Percentiles rank a stretch among this genome's conserved stretches.
These are phyloP conservation scores for Augochlora pura DNA, from an alignment of 1,140 invertebrate species.

Conservation along the genomic window DNA sequence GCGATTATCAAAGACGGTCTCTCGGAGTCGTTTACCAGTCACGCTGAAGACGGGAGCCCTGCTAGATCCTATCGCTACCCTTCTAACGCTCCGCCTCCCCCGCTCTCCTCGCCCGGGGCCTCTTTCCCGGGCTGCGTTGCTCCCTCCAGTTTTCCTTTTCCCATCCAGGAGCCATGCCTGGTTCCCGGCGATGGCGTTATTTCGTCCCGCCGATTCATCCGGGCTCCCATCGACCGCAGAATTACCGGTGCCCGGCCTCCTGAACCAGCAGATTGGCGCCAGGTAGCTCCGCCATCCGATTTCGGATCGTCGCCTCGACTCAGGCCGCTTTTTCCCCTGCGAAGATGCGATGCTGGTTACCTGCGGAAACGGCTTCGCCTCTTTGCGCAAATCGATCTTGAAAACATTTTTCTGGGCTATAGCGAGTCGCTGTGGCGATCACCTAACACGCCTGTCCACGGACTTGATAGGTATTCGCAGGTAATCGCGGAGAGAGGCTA, in stretches of 20 bases:
- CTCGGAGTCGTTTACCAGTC: constrained; percentile 66
- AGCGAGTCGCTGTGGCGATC: no score
- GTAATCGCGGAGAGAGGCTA: not conserved
- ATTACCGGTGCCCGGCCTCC: not conserved
- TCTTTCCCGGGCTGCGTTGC: constrained; percentile 8
- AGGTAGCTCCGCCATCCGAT: constrained; percentile 27
- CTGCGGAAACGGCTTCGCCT: no score
- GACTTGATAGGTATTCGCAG: no score
- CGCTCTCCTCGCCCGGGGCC: constrained; percentile 14
- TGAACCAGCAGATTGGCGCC: not conserved
- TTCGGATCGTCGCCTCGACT: not conserved
- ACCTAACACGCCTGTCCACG: no score
- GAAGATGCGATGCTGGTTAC: not conserved
- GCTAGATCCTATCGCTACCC: constrained; percentile 70
- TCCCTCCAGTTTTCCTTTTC: constrained; percentile 3
- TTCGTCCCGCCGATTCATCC: constrained; percentile 47
- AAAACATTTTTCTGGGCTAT: not conserved
- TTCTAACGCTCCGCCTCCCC: constrained; percentile 36
- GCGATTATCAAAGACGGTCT: constrained; percentile 71
- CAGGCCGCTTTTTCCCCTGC: not conserved
- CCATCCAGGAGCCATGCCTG: not conserved
- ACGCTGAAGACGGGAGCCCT: constrained; percentile 75
- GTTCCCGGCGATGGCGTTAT: constrained; percentile 27
- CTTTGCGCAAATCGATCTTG: not conserved
- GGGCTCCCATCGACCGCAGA: constrained; percentile 36